Percentiles rank a stretch among this genome's conserved stretches.
These are phyloP conservation scores for Nymphalis io DNA, from an alignment of 1,140 invertebrate genomes.

Conservation along the genomic window DNA sequence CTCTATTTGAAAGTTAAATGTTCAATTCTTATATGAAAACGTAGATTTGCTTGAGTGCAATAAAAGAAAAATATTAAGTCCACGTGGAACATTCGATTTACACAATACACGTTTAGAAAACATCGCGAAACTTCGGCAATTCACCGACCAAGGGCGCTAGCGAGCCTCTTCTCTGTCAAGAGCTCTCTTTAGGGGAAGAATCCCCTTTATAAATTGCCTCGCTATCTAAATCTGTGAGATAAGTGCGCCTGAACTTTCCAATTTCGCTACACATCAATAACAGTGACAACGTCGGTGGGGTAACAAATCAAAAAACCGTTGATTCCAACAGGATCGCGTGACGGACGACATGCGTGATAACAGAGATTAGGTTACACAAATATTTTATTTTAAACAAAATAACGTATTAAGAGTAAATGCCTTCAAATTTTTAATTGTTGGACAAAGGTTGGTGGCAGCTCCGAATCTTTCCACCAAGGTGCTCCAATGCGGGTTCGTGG, in stretches of 20 bases:
- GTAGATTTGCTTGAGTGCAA: too few species aligned
- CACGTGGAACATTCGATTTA: neutral
- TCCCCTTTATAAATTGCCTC: slow-evolving; percentile 76
- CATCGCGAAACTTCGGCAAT: slow-evolving; percentile 31
- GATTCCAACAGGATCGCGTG: slow-evolving; percentile 48
- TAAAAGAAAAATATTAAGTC: neutral
- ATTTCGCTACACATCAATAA: slow-evolving; percentile 79
- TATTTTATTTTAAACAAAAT: neutral
- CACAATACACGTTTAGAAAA: slow-evolving; percentile 22
- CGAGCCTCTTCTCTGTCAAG: slow-evolving; percentile 52
- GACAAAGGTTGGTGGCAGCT: too few species aligned
- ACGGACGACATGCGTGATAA: slow-evolving; percentile 46
- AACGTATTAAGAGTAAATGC: neutral
- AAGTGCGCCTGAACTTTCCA: slow-evolving; percentile 78
- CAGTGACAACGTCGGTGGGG: slow-evolving; percentile 61
- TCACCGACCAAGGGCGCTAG: slow-evolving; percentile 37
- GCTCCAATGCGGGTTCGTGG: too few species aligned
- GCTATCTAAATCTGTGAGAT: slow-evolving; percentile 79
- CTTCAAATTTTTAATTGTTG: too few species aligned
- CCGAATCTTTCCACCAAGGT: too few species aligned
- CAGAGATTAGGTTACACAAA: slow-evolving; percentile 16
- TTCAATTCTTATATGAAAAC: neutral
- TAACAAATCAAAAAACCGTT: slow-evolving; percentile 73
- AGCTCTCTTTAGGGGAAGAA: slow-evolving; percentile 66
- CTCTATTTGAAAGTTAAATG: too few species aligned